Percentiles rank a stretch among this genome's conserved stretches.
Conservation (phyloP, 2,888 invertebrate genomes). For the Aporophyla lueneburgensis region DNA sequence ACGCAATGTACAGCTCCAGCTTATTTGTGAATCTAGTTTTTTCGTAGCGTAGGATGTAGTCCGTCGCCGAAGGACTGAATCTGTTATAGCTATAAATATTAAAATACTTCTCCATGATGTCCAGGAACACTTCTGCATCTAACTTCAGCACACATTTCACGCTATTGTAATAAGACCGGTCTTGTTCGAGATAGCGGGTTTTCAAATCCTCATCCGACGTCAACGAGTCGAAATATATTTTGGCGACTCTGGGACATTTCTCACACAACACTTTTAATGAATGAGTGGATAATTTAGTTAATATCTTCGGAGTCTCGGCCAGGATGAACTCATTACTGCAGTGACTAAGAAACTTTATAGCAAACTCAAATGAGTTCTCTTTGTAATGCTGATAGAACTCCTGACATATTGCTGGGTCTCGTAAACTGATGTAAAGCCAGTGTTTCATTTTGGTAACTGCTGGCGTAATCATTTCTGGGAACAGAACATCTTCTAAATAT, state of each 20-base stretch:
- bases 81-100: slow-evolving; percentile 49
- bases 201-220: slow-evolving; percentile 64
- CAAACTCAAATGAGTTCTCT: slow-evolving; percentile 66
- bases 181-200: slow-evolving; percentile 63
- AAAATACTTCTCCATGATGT: slow-evolving; percentile 77
- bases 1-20: slow-evolving; percentile 75
- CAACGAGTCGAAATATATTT: slow-evolving; percentile 75
- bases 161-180: slow-evolving; percentile 68
- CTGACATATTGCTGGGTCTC: slow-evolving; percentile 71
- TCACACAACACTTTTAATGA: slow-evolving; percentile 77
- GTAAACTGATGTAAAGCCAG: slow-evolving; percentile 72
- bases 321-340: slow-evolving; percentile 74
- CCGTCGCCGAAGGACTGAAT: slow-evolving; percentile 70
- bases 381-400: slow-evolving; percentile 79
- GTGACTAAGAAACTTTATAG: slow-evolving; percentile 73
- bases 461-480: slow-evolving; percentile 78
- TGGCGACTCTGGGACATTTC: slow-evolving; percentile 71
- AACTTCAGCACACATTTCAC: slow-evolving; percentile 74
- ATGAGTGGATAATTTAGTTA: slow-evolving; percentile 74
- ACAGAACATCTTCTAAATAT: slow-evolving; percentile 77
- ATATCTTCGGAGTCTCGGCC: slow-evolving; percentile 68
- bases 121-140: slow-evolving; percentile 73
- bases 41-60: slow-evolving; percentile 73
- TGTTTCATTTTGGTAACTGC: slow-evolving; percentile 77
- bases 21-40: slow-evolving; percentile 75